These are phyloP conservation scores for Mungos mungo DNA, from an alignment of 2,113 vertebrate species.

Conservation along the genomic window DNA sequence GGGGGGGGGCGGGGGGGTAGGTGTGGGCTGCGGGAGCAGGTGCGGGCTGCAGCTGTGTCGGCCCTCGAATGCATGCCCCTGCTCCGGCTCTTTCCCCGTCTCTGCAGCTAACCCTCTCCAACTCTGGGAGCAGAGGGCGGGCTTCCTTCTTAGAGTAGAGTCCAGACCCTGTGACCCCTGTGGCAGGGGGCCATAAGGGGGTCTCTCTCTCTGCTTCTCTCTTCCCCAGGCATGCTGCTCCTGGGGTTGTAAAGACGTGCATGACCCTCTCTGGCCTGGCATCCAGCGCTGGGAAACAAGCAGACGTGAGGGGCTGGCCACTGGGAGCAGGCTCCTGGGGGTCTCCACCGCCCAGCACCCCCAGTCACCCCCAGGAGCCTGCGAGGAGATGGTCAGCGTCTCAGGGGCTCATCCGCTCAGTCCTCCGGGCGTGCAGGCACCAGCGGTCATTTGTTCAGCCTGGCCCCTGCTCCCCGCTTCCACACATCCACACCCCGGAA, in stretches of 20 bases:
- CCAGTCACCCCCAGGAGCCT: neutral
- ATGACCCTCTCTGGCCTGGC: no score
- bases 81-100: neutral
- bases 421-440: neutral
- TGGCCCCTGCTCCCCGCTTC: neutral
- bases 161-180: neutral
- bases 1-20: no score
- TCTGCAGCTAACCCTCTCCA: no score
- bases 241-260: neutral
- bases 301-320: no score
- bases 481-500: no score
- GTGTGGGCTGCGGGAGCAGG: no score
- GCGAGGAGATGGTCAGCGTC: rapidly evolving
- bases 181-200: neutral
- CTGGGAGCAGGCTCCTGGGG: neutral
- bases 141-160: neutral
- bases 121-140: neutral
- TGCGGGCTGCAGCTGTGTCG: no score
- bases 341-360: neutral
- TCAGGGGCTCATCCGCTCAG: neutral
- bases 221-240: neutral
- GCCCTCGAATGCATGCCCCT: no score
- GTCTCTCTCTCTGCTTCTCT: neutral
- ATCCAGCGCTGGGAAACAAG: neutral
- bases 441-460: rapidly evolving